Conservation (phyloP, 2,888 invertebrate genomes). For the Agrotis exclamationis region DNA sequence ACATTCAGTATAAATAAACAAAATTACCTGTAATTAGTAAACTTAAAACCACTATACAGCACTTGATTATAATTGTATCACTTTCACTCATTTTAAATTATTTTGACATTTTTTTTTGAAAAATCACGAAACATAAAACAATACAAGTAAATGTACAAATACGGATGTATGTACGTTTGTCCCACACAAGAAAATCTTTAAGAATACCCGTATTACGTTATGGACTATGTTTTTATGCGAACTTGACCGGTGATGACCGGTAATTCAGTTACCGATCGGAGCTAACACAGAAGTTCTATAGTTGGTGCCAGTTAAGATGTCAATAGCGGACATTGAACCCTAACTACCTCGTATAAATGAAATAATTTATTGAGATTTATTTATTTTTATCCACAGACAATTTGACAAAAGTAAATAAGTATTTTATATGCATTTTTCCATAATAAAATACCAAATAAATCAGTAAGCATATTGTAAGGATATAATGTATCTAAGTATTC, state of each 20-base stretch:
- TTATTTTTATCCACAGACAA: too few relatives aligned
- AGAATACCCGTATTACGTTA: conserved; percentile 29
- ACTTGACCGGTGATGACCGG: conserved; percentile 45
- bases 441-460: too few relatives aligned
- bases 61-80: not conserved
- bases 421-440: too few relatives aligned
- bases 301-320: too few relatives aligned
- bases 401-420: too few relatives aligned
- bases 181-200: not conserved
- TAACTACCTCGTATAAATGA: too few relatives aligned
- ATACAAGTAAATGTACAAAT: not conserved
- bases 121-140: not conserved
- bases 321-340: too few relatives aligned
- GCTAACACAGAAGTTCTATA: conserved; percentile 18
- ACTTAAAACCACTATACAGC: conserved; percentile 23
- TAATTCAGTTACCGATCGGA: not conserved
- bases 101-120: not conserved
- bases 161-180: conserved; percentile 21
- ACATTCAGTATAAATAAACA: not conserved
- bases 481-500: too few relatives aligned
- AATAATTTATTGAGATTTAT: too few relatives aligned
- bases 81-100: conserved; percentile 6
- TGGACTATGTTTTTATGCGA: conserved; percentile 30
- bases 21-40: conserved; percentile 21
- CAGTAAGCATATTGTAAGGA: too few relatives aligned